Conservation (phyloP, 2,113 vertebrate genomes). For the Zosterops hypoxanthus region DNA sequence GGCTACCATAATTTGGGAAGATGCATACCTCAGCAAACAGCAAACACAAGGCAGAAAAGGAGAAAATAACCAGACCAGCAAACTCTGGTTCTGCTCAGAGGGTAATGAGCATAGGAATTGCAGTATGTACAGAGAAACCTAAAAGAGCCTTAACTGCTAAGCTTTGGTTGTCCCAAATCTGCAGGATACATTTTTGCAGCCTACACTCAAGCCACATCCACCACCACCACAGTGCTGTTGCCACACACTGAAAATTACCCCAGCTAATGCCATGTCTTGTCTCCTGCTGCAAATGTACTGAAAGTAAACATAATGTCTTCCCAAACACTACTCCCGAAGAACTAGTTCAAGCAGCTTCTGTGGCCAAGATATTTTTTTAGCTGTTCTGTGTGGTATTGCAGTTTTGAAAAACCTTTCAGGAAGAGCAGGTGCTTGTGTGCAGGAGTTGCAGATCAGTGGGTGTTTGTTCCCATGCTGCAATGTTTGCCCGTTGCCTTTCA, state of each 20-base stretch:
- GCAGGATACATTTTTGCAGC: background rate
- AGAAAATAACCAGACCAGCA: background rate
- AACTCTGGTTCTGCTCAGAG: background rate
- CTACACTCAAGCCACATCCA: background rate
- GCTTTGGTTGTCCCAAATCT: background rate
- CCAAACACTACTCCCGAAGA: background rate
- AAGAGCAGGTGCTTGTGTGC: background rate
- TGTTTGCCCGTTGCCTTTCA: background rate
- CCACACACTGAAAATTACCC: background rate
- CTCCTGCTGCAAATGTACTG: background rate
- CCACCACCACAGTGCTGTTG: background rate
- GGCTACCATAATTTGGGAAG: background rate
- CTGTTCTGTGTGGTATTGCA: background rate
- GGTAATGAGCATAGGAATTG: background rate
- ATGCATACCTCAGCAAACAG: background rate
- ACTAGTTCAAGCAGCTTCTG: background rate
- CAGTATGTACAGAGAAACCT: background rate
- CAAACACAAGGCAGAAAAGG: background rate
- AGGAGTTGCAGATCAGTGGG: background rate
- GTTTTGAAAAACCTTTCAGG: background rate
- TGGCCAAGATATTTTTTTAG: background rate
- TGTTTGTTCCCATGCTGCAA: background rate
- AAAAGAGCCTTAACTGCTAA: background rate
- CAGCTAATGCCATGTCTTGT: background rate
- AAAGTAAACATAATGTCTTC: background rate